Percentiles rank a stretch among this genome's conserved stretches.
Conservation (phyloP, 2,888 invertebrate species). For the Drosophila emarginata region DNA sequence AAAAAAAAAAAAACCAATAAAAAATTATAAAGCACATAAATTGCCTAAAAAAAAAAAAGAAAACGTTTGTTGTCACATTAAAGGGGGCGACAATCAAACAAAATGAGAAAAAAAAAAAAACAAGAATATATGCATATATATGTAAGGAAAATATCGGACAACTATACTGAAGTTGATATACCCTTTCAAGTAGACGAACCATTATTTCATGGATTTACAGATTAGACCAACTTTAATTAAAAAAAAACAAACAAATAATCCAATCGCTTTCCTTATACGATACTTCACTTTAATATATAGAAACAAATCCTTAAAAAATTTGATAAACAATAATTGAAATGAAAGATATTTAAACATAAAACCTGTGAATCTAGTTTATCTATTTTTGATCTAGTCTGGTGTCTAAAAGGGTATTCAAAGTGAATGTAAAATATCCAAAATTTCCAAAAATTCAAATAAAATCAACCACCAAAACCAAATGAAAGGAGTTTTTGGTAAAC, state of each 20-base stretch:
- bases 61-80: constrained; percentile 59
- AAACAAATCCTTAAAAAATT: too few relatives aligned
- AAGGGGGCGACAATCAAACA: constrained; percentile 64
- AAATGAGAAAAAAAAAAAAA: background rate
- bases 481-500: constrained; percentile 21
- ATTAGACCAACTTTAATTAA: too few relatives aligned
- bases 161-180: background rate
- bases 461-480: constrained; percentile 34
- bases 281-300: too few relatives aligned
- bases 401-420: constrained; percentile 3
- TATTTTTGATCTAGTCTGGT: constrained; percentile 4
- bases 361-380: too few relatives aligned
- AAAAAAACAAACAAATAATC: too few relatives aligned
- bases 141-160: background rate
- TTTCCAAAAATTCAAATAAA: constrained; percentile 19
- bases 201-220: too few relatives aligned
- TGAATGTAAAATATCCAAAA: background rate
- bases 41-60: constrained; percentile 61
- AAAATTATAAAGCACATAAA: constrained; percentile 68
- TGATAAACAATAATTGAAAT: too few relatives aligned
- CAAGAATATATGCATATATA: background rate
- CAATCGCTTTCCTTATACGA: too few relatives aligned
- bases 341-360: too few relatives aligned
- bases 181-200: background rate
- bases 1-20: constrained; percentile 47